Evolutionary conservation across 2,113 vertebrate species (phyloP), one percentile per base, ranked within the genome.

Genomic region (Strix uralensis): DNA sequence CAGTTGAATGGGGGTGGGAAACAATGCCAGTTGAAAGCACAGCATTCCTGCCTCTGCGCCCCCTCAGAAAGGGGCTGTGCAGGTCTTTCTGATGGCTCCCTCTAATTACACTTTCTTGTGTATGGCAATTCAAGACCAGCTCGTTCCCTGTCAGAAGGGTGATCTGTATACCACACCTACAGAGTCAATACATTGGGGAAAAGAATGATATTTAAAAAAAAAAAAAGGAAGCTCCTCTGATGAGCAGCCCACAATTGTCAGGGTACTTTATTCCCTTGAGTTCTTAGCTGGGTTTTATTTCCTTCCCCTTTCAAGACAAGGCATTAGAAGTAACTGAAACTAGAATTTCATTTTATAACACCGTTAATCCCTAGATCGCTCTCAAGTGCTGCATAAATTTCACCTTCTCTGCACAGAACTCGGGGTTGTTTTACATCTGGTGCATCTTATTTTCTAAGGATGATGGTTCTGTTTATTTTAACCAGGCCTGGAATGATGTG

Each of bases 361-460:
- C 20, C 23, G 1, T 65, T 96, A 94, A 92, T 94, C 66, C 66
- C 58, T 71, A 67, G 58, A 82, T 91, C 72, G 95, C 92, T 94
- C 95, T 88, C 51, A 72, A 97, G 51, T 78, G 61, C 88, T 92
- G 83, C 94, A 96, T 84, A 90, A 86, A 92, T 95, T 94, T 93
- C 85, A 82, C 36, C 36, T 81, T 79, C 81, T 87, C 72, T 88
- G 89, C 62, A 55, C 13, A 7, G 61, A 94, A 72, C 69, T 85
- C 5, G 5, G 79, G 40, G 40, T 92, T 88, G 65, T 61, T 96
- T 90, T 96, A 90, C 94, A 97, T 97, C 90, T 97, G 94, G 72
- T 84, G 81, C 61, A 91, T 92, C 92, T 97, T 92, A 86, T 96
- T 96, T 96, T 92, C 90, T 88, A 90, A 79, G 71, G 83, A 83